Conservation (phyloP, 2,888 invertebrate species). For the Drosophila kanekoi region DNA sequence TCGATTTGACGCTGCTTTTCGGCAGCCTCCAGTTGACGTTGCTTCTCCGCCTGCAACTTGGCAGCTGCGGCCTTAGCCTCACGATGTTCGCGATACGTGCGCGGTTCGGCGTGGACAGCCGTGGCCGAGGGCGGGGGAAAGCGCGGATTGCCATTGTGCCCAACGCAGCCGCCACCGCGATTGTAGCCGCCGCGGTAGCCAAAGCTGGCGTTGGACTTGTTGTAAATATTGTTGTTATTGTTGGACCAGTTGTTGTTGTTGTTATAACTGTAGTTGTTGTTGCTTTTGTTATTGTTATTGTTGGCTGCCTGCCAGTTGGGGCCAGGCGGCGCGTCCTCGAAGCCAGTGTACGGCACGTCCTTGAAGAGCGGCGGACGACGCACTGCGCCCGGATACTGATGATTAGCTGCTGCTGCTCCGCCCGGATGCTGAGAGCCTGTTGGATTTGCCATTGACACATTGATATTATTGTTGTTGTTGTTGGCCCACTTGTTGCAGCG, state of each 20-base stretch:
- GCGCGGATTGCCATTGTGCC: background rate
- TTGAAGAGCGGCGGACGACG: background rate
- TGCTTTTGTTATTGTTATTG: slow-evolving; percentile 6
- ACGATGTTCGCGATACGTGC: slow-evolving; percentile 79
- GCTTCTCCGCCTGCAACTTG: slow-evolving; percentile 18
- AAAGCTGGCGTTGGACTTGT: background rate
- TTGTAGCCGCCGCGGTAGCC: background rate
- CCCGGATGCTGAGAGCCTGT: background rate
- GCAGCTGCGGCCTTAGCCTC: slow-evolving; percentile 67
- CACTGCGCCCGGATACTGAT: slow-evolving; percentile 1
- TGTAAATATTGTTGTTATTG: background rate
- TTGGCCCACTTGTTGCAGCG: slow-evolving; percentile 19
- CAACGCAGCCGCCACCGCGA: background rate
- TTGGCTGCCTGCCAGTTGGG: slow-evolving; percentile 10
- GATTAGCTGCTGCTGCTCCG: background rate
- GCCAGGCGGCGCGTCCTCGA: slow-evolving; percentile 1
- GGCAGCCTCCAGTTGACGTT: slow-evolving; percentile 28
- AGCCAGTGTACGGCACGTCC: background rate
- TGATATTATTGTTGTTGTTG: slow-evolving; percentile 7
- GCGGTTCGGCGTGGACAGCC: slow-evolving; percentile 44
- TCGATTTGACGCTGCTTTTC: slow-evolving; percentile 34
- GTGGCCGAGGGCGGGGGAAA: background rate
- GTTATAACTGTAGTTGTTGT: background rate
- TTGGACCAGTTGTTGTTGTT: slow-evolving; percentile 10
- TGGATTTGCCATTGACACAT: background rate